Base-by-base conservation (phyloP, 92 coral and sea anemone species). In the Porites divaricata region DNA sequence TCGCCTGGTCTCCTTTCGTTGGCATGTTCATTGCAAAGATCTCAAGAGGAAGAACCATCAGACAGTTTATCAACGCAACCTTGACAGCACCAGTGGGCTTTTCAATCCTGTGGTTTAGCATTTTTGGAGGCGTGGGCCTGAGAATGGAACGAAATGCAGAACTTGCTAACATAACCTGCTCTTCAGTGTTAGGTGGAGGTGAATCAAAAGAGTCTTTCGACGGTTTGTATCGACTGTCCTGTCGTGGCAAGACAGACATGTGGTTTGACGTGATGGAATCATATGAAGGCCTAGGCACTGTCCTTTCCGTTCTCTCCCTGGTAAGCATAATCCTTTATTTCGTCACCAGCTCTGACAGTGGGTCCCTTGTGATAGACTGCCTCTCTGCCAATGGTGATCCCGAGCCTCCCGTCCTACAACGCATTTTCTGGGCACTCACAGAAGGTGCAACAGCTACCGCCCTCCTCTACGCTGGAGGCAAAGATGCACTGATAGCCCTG, bases 1-100 rank as follows among this genome's bases (percentile, higher is more conserved):
- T 95, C 50, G 94, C 98, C 26, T 95, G 98, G 98, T 90, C 98
- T 14, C 98, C 98, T 35, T 93, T 95, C 85, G 98, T 95, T 23
- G 98, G 98, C 49, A 93, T 89, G 89, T 95, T 95, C 78, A 91
- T 95, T 23, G 98, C 98, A 66, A 93, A 88, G 75, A 94, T 95
- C 65, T 95, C 98, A 13, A 89, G 89, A 63, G 98, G 98, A 49
- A 90, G 98, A 25, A 95, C 98, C 83, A 91, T 95, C 67, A 85
- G 86, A 64, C 89, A 93, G 87, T 94, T 95, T 80, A 95, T 95
- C 81, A 95, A 86, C 72, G 90, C 90, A 63, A 92, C 96, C 35
- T 88, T 95, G 50, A 95, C 98, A 1, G 88, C 92, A 64, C 98
- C 98, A 1, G 90, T 91, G 63, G 75, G 91, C 56, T 95, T 87